Evolutionary conservation across 2,797 vertebrate genomes (phyloP).

Genomic region (Fringilla coelebs): DNA sequence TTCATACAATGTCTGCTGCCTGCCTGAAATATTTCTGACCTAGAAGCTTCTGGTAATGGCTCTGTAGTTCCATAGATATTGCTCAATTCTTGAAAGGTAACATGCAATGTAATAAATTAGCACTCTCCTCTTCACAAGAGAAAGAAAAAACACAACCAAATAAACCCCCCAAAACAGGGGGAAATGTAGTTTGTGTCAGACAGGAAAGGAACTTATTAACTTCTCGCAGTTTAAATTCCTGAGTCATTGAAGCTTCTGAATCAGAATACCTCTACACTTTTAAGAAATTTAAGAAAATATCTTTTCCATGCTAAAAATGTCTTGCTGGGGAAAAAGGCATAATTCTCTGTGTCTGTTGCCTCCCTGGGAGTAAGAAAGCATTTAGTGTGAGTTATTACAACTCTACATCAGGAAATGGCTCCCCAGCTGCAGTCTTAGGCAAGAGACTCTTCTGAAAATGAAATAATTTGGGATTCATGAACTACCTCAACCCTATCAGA

Average conservation of each 20-base stretch:
- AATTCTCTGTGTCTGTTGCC: neutral
- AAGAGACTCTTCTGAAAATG: neutral
- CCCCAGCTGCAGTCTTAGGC: neutral
- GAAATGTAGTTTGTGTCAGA: constrained; percentile 31
- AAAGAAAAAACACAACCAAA: neutral
- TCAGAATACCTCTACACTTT: neutral
- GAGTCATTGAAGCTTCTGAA: constrained; percentile 13
- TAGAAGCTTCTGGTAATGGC: neutral
- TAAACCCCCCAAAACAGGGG: accelerated
- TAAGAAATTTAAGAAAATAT: constrained; percentile 28
- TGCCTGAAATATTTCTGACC: neutral
- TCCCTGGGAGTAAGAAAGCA: neutral
- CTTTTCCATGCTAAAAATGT: constrained; percentile 51
- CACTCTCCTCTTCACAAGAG: neutral
- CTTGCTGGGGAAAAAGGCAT: constrained; percentile 17
- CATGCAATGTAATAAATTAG: neutral
- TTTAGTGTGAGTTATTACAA: constrained; percentile 35
- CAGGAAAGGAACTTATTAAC: constrained; percentile 28
- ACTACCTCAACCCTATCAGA: neutral
- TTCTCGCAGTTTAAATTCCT: constrained; percentile 7
- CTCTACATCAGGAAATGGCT: neutral
- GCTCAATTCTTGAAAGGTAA: neutral
- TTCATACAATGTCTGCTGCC: neutral
- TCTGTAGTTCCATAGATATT: neutral
- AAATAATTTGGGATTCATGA: constrained; percentile 32